Percentiles rank a stretch among this genome's conserved stretches.
phyloP scores from a whole-genome alignment of 1,140 invertebrate genomes.

The Drosophila albomicans region DNA sequence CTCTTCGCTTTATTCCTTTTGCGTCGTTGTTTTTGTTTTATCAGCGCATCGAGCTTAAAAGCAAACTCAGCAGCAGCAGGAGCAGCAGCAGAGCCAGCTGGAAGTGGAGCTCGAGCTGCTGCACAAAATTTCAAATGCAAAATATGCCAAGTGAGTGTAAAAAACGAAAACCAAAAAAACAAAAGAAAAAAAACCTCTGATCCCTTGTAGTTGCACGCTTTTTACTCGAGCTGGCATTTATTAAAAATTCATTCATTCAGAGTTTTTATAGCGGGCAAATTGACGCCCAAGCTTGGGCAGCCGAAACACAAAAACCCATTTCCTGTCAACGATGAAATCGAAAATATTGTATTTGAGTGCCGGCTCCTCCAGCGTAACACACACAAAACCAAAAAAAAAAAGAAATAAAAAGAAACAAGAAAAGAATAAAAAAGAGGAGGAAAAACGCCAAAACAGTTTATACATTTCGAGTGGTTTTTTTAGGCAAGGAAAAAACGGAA shows the following conservation, averaged over 20 bases:
- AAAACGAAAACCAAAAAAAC: conserved; percentile 30
- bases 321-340: conserved; percentile 70
- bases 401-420: conserved; percentile 15
- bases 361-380: conserved; percentile 2
- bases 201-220: conserved; percentile 6
- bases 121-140: conserved; percentile 73
- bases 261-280: conserved; percentile 68
- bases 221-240: conserved; percentile 55
- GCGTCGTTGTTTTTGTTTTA: conserved; percentile 25
- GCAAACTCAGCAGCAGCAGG: conserved; percentile 17
- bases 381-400: conserved; percentile 17
- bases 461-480: conserved; percentile 65
- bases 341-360: conserved; percentile 72
- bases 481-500: conserved; percentile 44
- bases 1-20: no score
- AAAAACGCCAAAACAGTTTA: conserved; percentile 55
- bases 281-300: conserved; percentile 36
- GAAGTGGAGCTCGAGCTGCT: conserved; percentile 27
- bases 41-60: conserved; percentile 33
- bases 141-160: conserved; percentile 53
- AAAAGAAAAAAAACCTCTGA: not conserved
- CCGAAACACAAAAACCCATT: conserved; percentile 58
- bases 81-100: not conserved
- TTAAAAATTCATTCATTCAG: conserved; percentile 77
- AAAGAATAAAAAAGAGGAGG: not conserved